Evolutionary conservation across 92 coral and sea anemone species (phyloP).

Genomic region (Micromussa lordhowensis): DNA sequence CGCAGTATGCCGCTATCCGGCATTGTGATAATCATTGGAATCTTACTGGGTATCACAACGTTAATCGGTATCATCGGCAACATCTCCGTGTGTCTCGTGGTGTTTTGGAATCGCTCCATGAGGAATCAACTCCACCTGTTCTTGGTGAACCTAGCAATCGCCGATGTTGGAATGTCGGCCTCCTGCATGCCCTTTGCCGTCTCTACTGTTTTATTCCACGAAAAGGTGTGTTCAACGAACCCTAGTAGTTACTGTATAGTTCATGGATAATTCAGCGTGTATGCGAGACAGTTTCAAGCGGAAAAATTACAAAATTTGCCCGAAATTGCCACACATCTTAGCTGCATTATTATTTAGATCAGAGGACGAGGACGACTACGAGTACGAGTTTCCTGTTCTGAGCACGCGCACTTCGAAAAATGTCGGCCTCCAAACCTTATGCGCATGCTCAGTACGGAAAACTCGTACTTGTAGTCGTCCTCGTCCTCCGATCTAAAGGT

Average conservation of each 20-base stretch:
- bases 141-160: constrained; percentile 86
- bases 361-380: too few relatives aligned
- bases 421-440: too few relatives aligned
- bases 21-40: constrained; percentile 75
- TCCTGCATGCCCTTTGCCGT: constrained; percentile 99
- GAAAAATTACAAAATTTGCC: too few relatives aligned
- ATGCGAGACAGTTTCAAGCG: too few relatives aligned
- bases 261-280: not conserved
- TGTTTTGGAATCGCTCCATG: constrained; percentile 92
- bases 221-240: constrained; percentile 53
- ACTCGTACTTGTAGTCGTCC: too few relatives aligned
- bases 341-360: too few relatives aligned
- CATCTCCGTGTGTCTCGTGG: constrained; percentile 87
- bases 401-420: too few relatives aligned
- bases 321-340: too few relatives aligned
- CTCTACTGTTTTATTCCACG: constrained; percentile 85
- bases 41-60: constrained; percentile 88
- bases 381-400: too few relatives aligned
- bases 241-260: not conserved
- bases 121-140: constrained; percentile 84
- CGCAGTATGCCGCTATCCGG: constrained; percentile 64
- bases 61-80: constrained; percentile 90
- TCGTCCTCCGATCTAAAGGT: too few relatives aligned
- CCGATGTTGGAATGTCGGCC: constrained; percentile 98
- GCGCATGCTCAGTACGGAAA: too few relatives aligned